Evolutionary conservation across 2,797 vertebrate genomes (phyloP), one percentile per base, ranked within the genome.

Genomic region (Centroberyx gerrardi): DNA sequence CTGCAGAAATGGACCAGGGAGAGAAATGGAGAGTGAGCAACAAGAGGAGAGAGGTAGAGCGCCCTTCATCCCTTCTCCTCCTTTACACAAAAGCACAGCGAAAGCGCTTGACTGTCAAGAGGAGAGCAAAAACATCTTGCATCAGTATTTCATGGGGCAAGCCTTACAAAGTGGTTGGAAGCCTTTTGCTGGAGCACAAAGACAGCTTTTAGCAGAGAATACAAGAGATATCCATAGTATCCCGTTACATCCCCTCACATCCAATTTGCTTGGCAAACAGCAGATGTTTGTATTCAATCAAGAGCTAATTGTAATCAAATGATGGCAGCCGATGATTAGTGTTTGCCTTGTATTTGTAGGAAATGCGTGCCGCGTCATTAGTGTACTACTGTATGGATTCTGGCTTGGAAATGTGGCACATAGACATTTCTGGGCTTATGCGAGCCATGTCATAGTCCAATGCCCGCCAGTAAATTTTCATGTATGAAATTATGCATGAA

Each of bases 81-180:
- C 40, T 31, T 18, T 31, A 15, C 42, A 42, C 27, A 53, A 10
- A 53, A 52, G 54, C 77, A 72, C 84, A 64, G 68, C 53, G 76
- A 82, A 78, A 78, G 68, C 85, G 77, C 78, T 87, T 0, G 42
- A 75, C 87, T 82, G 87, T 86, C 80, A 82, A 68, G 52, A 87
- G 86, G 80, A 87, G 5, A 13, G 42, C 68, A 88, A 84, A 84
- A 85, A 80, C 68, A 76, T 52, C 66, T 69, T 62, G 33, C 73
- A 56, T 84, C 70, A 81, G 68, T 75, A 49, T 71, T 66, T 70
- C 78, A 72, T 70, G 68, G 69, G 73, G 48, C 5, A 13, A 66
- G 66, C 28, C 54, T 77, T 66, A 86, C 63, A 66, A 4, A 85
- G 76, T 58, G 53, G 72, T 33, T 48, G 64, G 76, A 76, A 52